A percentile compares a stretch with the other conserved stretches of the same genome.
Evolutionary conservation across 2,888 invertebrate species (phyloP).

Genomic region (Panopea generosa): DNA sequence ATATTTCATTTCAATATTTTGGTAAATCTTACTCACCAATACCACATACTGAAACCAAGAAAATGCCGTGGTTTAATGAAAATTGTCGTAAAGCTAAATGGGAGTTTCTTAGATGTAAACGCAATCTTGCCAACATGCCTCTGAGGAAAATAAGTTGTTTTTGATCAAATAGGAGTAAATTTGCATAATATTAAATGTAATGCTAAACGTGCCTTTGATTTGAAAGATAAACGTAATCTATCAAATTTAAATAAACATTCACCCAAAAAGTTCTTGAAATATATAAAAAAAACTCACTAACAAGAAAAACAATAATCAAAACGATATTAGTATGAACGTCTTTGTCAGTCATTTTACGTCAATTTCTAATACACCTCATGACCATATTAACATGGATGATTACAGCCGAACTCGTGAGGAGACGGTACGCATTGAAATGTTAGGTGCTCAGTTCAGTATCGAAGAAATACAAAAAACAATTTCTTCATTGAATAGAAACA

Average conservation of each 20-base stretch:
- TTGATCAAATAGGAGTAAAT: conserved; percentile 4
- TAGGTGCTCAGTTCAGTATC: conserved; percentile 13
- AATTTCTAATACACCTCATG: conserved; percentile 3
- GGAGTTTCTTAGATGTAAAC: conserved; percentile 6
- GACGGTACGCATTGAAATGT: conserved; percentile 8
- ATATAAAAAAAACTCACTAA: conserved; percentile 15
- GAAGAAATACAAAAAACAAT: conserved; percentile 25
- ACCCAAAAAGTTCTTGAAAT: conserved; percentile 28
- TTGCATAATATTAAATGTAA: conserved; percentile 6
- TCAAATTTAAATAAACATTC: background rate
- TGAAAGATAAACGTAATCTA: conserved; percentile 9
- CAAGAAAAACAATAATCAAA: background rate
- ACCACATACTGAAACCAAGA: background rate
- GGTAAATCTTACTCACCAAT: conserved; percentile 11
- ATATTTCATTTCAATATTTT: conserved; percentile 16
- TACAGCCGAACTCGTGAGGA: background rate
- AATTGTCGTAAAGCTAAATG: conserved; percentile 9
- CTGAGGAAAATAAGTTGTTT: conserved; percentile 5
- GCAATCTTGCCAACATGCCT: background rate
- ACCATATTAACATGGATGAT: background rate
- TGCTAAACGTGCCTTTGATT: conserved; percentile 2
- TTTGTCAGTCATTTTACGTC: conserved; percentile 17
- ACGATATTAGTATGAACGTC: conserved; percentile 6
- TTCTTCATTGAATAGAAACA: conserved; percentile 12
- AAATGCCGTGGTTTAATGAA: conserved; percentile 12